phyloP scores from a whole-genome alignment of 2,888 invertebrate genomes.

The Tolmerus cingulatus region DNA sequence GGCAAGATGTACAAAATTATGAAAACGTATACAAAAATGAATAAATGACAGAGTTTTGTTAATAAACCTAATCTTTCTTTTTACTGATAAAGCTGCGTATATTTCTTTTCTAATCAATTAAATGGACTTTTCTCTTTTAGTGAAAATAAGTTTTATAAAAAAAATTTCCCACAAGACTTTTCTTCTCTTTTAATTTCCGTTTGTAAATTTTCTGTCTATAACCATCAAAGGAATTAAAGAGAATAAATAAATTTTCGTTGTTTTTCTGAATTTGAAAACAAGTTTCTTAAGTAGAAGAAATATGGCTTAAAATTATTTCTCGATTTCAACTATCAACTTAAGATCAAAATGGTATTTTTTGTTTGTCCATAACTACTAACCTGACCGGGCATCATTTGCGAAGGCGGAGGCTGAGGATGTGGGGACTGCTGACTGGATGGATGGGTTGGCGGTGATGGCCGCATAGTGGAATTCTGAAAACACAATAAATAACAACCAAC shows the following conservation, averaged over 20 bases:
- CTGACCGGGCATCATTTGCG: conserved; percentile 83
- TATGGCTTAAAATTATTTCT: conserved; percentile 16
- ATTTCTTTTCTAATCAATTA: not conserved
- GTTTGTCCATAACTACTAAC: conserved; percentile 55
- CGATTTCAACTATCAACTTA: conserved; percentile 1
- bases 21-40: not conserved
- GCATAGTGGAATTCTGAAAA: conserved; percentile 78
- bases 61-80: not conserved
- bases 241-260: conserved; percentile 36
- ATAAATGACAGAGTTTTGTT: not conserved
- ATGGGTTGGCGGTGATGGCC: conserved; percentile 84
- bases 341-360: not conserved
- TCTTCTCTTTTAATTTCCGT: not conserved
- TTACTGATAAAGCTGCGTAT: not conserved
- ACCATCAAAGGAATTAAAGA: not conserved
- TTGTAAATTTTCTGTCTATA: not conserved
- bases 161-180: conserved; percentile 35
- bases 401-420: conserved; percentile 82
- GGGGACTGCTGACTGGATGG: conserved; percentile 93
- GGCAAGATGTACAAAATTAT: not conserved
- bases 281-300: not conserved
- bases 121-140: not conserved
- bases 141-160: not conserved
- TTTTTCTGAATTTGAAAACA: not conserved
- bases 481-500: conserved; percentile 54